Evolutionary conservation across 1,140 invertebrate genomes (phyloP).

Genomic region (Heterodera carotae): DNA sequence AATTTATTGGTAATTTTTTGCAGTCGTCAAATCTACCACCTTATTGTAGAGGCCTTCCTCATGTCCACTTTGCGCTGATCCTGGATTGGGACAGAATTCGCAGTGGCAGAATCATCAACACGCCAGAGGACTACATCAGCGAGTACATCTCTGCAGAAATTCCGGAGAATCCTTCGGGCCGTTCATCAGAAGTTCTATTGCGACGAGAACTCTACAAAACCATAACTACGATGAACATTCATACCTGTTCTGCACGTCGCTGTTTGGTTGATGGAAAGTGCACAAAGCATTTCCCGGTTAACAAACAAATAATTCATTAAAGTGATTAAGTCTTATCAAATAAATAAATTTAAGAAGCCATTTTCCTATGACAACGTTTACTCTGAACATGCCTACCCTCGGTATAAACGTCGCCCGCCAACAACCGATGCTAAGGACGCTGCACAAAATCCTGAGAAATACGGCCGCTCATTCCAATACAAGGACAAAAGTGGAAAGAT

Average conservation of each 20-base stretch:
- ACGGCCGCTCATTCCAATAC: not conserved
- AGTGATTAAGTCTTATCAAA: not conserved
- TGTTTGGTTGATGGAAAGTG: not conserved
- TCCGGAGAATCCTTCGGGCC: not conserved
- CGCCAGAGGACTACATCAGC: not conserved
- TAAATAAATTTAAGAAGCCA: not conserved
- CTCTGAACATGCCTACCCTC: not conserved
- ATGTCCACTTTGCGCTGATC: not conserved
- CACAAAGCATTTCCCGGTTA: not conserved
- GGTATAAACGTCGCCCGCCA: not conserved
- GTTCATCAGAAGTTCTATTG: not conserved
- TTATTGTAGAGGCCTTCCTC: not conserved
- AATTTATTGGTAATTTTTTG: not conserved
- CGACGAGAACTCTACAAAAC: not conserved
- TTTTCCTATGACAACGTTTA: not conserved
- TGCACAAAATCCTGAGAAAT: not conserved
- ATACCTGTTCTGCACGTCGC: not conserved
- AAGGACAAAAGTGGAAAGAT: not conserved
- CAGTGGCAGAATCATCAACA: not conserved
- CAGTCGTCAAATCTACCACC: no score
- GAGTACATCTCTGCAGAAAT: conserved; percentile 3
- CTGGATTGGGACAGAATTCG: not conserved
- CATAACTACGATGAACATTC: not conserved
- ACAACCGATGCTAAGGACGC: not conserved
- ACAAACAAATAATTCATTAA: not conserved